Conservation (phyloP, 2,113 vertebrate genomes). For the Ptyas mucosa region DNA sequence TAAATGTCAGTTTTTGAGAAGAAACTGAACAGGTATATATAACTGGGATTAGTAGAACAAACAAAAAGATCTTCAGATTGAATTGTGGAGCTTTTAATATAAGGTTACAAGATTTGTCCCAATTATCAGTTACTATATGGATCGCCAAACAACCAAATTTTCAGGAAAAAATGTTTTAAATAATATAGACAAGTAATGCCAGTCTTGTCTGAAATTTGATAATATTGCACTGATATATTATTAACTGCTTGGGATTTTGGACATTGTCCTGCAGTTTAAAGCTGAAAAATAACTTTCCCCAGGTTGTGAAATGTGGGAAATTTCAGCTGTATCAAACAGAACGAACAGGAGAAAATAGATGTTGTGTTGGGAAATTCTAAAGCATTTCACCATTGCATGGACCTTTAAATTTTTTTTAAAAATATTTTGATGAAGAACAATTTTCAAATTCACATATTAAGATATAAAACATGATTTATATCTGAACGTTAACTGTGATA, state of each 20-base stretch:
- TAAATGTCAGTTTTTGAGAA: not conserved
- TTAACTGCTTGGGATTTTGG: not conserved
- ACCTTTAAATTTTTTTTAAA: not conserved
- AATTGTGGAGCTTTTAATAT: not conserved
- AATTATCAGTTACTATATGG: not conserved
- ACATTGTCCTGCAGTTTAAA: not conserved
- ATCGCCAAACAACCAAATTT: not conserved
- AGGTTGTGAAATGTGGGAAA: not conserved
- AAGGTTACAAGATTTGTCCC: not conserved
- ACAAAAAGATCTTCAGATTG: not conserved
- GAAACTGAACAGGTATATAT: not conserved
- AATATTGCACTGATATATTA: not conserved
- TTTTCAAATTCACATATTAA: not conserved
- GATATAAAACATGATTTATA: not conserved
- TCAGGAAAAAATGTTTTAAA: not conserved
- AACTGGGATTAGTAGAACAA: not conserved
- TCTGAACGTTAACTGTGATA: not conserved
- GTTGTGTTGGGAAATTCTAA: not conserved
- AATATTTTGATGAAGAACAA: constrained; percentile 1
- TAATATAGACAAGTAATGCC: not conserved
- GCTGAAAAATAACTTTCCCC: not conserved
- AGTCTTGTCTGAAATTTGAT: not conserved
- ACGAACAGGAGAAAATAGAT: not conserved
- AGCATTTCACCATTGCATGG: not conserved
- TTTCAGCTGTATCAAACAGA: not conserved